phyloP scores from a whole-genome alignment of 2,888 invertebrate genomes.

The Cheilosia grossa region DNA sequence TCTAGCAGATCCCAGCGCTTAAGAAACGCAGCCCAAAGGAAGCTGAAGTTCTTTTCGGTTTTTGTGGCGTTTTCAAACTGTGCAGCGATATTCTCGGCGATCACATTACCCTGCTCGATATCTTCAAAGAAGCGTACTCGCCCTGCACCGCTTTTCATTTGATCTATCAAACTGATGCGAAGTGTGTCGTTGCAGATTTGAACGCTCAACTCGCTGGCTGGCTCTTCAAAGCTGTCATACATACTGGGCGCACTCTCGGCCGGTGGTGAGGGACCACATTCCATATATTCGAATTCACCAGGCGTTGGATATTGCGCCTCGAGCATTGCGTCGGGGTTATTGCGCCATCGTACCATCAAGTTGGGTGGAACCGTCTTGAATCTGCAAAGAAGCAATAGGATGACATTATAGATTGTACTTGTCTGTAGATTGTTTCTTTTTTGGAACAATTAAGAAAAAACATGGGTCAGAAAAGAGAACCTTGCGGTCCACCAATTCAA shows the following conservation, averaged over 20 bases:
- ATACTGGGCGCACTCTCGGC: constrained; percentile 92
- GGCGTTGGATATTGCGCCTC: constrained; percentile 88
- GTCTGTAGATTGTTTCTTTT: background rate
- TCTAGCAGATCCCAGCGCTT: constrained; percentile 88
- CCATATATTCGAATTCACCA: constrained; percentile 89
- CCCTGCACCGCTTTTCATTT: constrained; percentile 88
- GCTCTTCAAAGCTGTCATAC: constrained; percentile 92
- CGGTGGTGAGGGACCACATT: constrained; percentile 91
- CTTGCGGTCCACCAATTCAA: no score
- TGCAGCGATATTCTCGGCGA: constrained; percentile 84
- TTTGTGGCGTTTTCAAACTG: constrained; percentile 86
- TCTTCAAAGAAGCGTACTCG: constrained; percentile 88
- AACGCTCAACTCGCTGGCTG: constrained; percentile 88
- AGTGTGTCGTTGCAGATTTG: constrained; percentile 90
- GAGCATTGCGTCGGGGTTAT: constrained; percentile 85
- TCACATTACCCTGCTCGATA: constrained; percentile 88
- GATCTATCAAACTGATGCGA: constrained; percentile 89
- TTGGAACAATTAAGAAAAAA: no score
- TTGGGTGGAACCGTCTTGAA: constrained; percentile 84
- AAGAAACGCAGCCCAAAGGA: constrained; percentile 90
- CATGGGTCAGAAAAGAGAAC: no score
- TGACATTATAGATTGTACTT: background rate
- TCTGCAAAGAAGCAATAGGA: constrained; percentile 78
- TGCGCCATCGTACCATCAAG: constrained; percentile 85
- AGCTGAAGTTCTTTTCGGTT: constrained; percentile 88